Percentiles rank a stretch among this genome's conserved stretches.
phyloP scores from a whole-genome alignment of 2,113 vertebrate species.

The Sakesphorus luctuosus region DNA sequence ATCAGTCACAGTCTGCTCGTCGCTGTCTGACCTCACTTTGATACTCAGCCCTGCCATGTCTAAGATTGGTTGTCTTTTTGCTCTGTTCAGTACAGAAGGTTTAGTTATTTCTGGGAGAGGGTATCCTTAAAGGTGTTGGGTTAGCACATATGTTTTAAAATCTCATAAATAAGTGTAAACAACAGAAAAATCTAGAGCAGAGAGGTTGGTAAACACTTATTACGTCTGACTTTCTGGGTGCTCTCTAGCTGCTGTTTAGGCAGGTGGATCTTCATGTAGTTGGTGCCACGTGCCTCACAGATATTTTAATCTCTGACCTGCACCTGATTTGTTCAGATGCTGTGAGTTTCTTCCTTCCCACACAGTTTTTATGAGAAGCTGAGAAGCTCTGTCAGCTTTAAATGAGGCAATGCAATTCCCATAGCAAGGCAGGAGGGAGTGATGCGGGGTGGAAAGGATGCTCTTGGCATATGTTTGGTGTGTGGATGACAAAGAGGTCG shows the following conservation, averaged over 20 bases:
- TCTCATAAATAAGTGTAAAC: neutral
- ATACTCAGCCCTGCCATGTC: neutral
- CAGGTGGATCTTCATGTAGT: neutral
- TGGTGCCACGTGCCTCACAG: neutral
- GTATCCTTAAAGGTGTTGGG: neutral
- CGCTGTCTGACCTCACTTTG: neutral
- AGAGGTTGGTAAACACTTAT: neutral
- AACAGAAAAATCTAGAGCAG: neutral
- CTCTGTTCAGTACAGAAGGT: neutral
- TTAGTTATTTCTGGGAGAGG: neutral
- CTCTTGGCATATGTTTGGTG: neutral
- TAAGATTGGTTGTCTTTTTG: neutral
- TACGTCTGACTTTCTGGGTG: neutral
- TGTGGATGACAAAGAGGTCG: neutral
- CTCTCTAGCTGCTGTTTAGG: neutral
- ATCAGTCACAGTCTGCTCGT: neutral
- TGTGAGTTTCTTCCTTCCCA: neutral
- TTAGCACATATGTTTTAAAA: neutral
- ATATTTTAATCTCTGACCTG: constrained; percentile 45
- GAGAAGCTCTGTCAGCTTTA: neutral
- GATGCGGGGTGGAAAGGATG: neutral
- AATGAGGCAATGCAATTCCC: neutral
- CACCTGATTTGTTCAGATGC: neutral
- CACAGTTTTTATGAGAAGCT: neutral
- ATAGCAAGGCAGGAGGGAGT: neutral